Evolutionary conservation across 2,113 vertebrate genomes (phyloP).

Genomic region (Cyphomyrus plagiostoma): DNA sequence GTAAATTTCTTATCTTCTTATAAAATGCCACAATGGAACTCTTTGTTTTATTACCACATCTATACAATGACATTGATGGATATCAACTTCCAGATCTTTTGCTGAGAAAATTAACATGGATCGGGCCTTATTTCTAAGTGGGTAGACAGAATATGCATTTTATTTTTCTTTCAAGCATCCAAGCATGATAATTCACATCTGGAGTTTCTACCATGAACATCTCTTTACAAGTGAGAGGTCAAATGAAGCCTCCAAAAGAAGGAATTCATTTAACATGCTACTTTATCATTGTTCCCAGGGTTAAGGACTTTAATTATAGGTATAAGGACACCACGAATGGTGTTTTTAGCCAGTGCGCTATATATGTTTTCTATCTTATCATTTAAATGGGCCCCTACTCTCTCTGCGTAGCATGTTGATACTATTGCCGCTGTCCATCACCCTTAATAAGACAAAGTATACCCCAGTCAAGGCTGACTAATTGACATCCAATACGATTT

Average conservation of each 20-base stretch:
- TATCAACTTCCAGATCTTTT: neutral
- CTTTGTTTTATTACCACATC: too few species aligned
- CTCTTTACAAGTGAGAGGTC: conserved; percentile 27
- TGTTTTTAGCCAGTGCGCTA: conserved; percentile 72
- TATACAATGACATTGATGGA: neutral
- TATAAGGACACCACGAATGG: conserved; percentile 69
- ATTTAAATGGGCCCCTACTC: neutral
- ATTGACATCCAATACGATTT: too few species aligned
- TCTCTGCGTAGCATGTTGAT: neutral
- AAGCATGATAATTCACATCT: neutral
- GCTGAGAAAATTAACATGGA: neutral
- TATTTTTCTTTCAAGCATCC: neutral
- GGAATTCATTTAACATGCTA: conserved; percentile 69
- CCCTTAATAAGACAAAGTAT: neutral
- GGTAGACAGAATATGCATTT: neutral
- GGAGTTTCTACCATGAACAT: neutral
- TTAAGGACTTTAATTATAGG: conserved; percentile 79
- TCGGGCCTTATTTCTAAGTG: neutral
- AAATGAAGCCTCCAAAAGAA: conserved; percentile 59
- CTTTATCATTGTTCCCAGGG: conserved; percentile 73
- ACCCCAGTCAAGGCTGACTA: too few species aligned
- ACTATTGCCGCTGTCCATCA: neutral
- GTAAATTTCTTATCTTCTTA: too few species aligned
- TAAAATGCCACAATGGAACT: neutral
- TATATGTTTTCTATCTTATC: neutral